A percentile compares a stretch with the other conserved stretches of the same genome.
phyloP scores from a whole-genome alignment of 2,113 vertebrate species.

The Ceyx cyanopectus region DNA sequence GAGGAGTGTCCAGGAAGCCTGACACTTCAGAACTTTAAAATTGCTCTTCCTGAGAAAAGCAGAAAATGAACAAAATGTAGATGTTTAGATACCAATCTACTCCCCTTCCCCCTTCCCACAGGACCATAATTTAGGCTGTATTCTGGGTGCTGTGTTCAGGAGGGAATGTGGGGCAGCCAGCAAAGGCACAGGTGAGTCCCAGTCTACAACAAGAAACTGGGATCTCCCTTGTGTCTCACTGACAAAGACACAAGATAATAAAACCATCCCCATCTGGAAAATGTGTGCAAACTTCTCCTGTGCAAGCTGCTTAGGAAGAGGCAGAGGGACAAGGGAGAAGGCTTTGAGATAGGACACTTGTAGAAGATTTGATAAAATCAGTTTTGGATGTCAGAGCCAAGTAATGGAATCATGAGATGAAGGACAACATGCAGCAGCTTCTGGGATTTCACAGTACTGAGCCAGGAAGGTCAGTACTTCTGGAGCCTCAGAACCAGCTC shows the following conservation, averaged over 20 bases:
- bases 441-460: not conserved
- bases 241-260: not conserved
- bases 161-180: not conserved
- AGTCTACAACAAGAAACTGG: not conserved
- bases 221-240: not conserved
- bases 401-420: not conserved
- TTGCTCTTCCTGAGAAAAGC: not conserved
- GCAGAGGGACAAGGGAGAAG: not conserved
- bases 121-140: not conserved
- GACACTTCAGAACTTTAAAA: not conserved
- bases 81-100: not conserved
- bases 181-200: not conserved
- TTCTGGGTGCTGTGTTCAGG: not conserved
- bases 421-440: not conserved
- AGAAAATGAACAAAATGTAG: not conserved
- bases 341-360: not conserved
- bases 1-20: not conserved
- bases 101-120: not conserved
- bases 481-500: not conserved
- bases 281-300: not conserved
- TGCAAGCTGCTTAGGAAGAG: not conserved
- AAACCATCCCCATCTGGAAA: not conserved
- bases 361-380: not conserved
- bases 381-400: not conserved
- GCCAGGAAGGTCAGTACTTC: not conserved